Percentiles rank a stretch among this genome's conserved stretches.
These are phyloP conservation scores for Chelonus formosanus DNA, from an alignment of 2,888 invertebrate species.

Conservation along the genomic window DNA sequence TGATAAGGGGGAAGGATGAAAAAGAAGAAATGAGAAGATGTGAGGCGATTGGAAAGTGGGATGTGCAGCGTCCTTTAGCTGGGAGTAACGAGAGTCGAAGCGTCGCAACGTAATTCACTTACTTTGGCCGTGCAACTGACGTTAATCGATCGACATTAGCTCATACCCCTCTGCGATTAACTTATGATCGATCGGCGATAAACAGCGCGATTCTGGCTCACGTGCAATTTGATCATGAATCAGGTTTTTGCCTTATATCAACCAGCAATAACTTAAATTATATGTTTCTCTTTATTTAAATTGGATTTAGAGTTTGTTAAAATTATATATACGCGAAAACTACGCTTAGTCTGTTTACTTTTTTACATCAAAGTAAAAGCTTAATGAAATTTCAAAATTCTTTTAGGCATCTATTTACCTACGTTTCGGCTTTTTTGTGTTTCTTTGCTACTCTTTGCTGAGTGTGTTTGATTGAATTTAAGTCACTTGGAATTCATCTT, in stretches of 20 bases:
- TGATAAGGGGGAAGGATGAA: too few relatives aligned
- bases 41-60: conserved; percentile 13
- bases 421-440: too few relatives aligned
- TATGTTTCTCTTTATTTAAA: conserved; percentile 9
- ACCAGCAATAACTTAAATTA: conserved; percentile 1
- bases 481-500: too few relatives aligned
- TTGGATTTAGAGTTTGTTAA: conserved; percentile 4
- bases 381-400: too few relatives aligned
- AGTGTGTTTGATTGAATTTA: too few relatives aligned
- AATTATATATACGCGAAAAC: conserved; percentile 1
- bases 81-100: conserved; percentile 24
- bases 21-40: background rate
- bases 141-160: conserved; percentile 32
- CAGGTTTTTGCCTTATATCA: conserved; percentile 3
- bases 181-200: conserved; percentile 17
- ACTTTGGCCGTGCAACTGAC: conserved; percentile 29
- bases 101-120: conserved; percentile 35
- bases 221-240: conserved; percentile 8
- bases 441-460: too few relatives aligned
- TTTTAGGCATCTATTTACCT: too few relatives aligned
- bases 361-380: too few relatives aligned
- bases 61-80: conserved; percentile 25
- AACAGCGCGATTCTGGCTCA: conserved; percentile 4
- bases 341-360: background rate
- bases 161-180: conserved; percentile 18